Evolutionary conservation across 2,113 vertebrate genomes (phyloP).

Genomic region (Pteruthius melanotis): DNA sequence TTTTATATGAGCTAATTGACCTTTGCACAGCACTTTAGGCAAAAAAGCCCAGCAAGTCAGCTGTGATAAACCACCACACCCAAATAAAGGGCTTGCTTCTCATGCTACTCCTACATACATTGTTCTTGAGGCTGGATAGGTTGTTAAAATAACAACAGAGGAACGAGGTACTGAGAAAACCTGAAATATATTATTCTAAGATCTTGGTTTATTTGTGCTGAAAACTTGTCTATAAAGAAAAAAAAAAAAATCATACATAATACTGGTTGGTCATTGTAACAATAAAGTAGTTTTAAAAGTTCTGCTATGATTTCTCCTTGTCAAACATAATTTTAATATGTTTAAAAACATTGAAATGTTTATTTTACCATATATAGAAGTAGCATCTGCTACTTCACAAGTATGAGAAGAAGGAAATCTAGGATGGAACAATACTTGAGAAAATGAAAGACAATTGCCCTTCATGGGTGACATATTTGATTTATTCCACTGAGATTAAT

Average conservation of each 20-base stretch:
- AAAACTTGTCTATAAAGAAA: not conserved
- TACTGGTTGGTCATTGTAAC: not conserved
- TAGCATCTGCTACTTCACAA: conserved; percentile 15
- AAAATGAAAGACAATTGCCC: conserved; percentile 66
- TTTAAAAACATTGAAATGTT: not conserved
- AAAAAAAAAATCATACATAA: not conserved
- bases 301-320: not conserved
- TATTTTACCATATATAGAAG: not conserved
- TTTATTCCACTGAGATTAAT: conserved; percentile 69
- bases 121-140: not conserved
- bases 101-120: not conserved
- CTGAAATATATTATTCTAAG: not conserved
- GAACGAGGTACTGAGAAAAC: not conserved
- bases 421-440: not conserved
- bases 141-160: not conserved
- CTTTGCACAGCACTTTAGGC: not conserved
- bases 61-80: not conserved
- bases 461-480: conserved; percentile 69
- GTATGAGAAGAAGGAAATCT: not conserved
- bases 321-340: not conserved
- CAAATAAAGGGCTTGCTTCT: not conserved
- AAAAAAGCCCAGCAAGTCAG: not conserved
- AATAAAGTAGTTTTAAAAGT: not conserved
- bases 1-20: not conserved
- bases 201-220: not conserved